Evolutionary conservation across 2,797 vertebrate genomes (phyloP).

Genomic region (Margarornis squamiger): DNA sequence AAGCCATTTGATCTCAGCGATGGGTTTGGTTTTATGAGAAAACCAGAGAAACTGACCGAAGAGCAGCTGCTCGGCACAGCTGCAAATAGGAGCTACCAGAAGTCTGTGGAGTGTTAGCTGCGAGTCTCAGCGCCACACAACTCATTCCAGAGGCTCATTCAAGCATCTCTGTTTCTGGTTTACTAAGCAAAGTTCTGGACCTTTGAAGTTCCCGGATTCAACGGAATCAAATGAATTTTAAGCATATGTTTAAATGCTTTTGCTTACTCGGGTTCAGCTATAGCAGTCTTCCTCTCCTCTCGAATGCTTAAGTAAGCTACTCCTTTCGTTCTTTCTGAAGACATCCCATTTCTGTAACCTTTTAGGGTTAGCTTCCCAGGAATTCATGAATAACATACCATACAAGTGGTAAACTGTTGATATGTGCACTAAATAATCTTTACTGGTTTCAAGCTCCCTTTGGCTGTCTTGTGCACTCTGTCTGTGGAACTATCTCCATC

Average conservation of each 20-base stretch:
- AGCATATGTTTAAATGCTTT: not conserved
- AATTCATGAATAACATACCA: not conserved
- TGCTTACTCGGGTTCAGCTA: not conserved
- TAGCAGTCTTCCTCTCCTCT: not conserved
- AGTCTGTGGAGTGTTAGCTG: not conserved
- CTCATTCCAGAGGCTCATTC: not conserved
- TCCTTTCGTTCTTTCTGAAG: not conserved
- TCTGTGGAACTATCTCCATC: not conserved
- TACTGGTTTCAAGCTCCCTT: not conserved
- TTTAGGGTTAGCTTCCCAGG: not conserved
- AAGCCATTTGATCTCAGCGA: not conserved
- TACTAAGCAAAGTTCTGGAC: not conserved
- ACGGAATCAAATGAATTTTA: not conserved
- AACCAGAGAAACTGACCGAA: not conserved
- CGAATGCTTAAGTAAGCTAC: not conserved
- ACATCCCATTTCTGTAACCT: not conserved
- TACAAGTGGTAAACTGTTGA: not conserved
- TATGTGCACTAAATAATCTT: not conserved
- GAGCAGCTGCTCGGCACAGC: not conserved
- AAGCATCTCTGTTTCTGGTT: not conserved
- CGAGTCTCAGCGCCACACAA: rapidly evolving
- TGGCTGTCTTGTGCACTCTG: not conserved
- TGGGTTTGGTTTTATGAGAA: not conserved
- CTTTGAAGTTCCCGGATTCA: not conserved
- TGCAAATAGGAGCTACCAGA: not conserved